Evolutionary conservation across 2,797 vertebrate genomes (phyloP).

Genomic region (Rallus crepitans): DNA sequence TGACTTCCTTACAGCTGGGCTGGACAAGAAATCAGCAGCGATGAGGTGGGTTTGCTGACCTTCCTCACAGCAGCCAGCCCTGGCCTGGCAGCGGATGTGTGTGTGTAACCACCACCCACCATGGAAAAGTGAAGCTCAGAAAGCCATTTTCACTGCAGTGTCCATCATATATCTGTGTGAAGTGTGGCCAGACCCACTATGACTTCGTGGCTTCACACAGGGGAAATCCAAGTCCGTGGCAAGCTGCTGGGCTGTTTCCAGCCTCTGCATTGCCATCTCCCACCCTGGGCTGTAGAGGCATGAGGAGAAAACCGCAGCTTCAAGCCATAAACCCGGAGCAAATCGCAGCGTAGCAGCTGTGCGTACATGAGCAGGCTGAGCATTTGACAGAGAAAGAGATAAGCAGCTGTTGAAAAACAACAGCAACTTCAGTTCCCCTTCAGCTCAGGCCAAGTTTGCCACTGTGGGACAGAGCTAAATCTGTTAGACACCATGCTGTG

Average conservation of each 20-base stretch:
- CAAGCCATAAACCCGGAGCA: neutral
- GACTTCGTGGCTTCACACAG: fast-evolving
- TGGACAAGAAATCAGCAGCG: neutral
- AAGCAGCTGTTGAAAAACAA: neutral
- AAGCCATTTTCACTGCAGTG: neutral
- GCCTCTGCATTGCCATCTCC: fast-evolving
- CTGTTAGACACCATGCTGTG: neutral
- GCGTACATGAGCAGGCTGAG: neutral
- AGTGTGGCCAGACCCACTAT: neutral
- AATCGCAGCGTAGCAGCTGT: fast-evolving
- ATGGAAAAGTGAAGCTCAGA: neutral
- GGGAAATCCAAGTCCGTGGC: neutral
- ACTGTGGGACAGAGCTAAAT: neutral
- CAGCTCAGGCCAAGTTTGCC: neutral
- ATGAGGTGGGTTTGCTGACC: fast-evolving
- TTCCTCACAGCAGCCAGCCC: fast-evolving
- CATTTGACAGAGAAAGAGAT: neutral
- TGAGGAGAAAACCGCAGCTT: neutral
- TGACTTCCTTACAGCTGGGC: neutral
- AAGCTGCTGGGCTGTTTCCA: neutral
- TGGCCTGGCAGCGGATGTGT: fast-evolving
- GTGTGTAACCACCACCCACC: neutral
- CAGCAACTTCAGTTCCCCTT: neutral
- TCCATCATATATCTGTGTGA: neutral
- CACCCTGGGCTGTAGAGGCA: neutral